These are phyloP conservation scores for Ischnura elegans DNA, from an alignment of 2,888 invertebrate genomes.

Conservation along the genomic window DNA sequence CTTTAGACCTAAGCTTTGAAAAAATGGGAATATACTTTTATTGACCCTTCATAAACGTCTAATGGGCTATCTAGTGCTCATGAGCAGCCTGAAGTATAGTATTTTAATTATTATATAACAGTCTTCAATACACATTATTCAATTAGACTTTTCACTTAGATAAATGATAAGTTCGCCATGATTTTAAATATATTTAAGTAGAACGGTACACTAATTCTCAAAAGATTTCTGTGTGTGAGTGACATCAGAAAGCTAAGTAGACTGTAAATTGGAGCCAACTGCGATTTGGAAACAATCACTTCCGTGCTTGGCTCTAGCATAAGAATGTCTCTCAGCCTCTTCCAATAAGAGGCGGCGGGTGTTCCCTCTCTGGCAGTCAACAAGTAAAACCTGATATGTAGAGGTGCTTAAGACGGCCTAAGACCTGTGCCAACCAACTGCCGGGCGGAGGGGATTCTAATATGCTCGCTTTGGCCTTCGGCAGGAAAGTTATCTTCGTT, in stretches of 20 bases:
- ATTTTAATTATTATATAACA: no score
- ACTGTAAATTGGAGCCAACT: not conserved
- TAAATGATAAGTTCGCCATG: no score
- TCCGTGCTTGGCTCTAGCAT: not conserved
- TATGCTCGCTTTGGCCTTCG: not conserved
- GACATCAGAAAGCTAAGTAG: not conserved
- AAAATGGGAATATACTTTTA: no score
- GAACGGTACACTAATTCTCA: no score
- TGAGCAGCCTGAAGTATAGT: no score
- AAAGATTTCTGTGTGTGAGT: not conserved
- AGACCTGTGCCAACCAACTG: not conserved
- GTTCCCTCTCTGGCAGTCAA: not conserved
- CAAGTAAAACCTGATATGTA: not conserved
- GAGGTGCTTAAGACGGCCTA: not conserved
- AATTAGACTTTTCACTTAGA: no score
- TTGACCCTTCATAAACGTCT: no score
- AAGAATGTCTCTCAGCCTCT: not conserved
- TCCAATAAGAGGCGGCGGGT: not conserved
- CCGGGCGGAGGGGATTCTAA: not conserved
- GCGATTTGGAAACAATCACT: slow-evolving; percentile 25
- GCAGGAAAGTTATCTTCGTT: not conserved
- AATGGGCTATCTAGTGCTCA: no score
- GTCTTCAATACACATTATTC: no score
- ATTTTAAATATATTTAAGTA: no score
- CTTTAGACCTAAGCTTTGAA: no score